A percentile compares a stretch with the other conserved stretches of the same genome.
phyloP scores from a whole-genome alignment of 2,797 vertebrate species.

The Hydrophis major region DNA sequence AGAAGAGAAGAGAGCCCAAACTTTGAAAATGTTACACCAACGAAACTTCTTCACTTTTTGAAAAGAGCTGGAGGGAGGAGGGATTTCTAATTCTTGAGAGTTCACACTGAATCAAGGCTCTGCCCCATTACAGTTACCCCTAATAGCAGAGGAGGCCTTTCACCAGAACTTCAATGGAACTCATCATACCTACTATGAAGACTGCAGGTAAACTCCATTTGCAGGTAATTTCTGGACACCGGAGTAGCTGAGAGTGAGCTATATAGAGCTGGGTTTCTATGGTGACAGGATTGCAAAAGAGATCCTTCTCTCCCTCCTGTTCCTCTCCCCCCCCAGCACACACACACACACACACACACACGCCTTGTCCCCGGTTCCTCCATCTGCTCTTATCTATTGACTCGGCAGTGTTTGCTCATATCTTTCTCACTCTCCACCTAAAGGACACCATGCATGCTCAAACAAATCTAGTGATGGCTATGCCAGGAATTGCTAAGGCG shows the following conservation, averaged over 20 bases:
- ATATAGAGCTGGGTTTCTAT: slow-evolving; percentile 61
- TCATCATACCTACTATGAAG: background rate
- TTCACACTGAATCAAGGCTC: background rate
- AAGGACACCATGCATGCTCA: rapidly evolving
- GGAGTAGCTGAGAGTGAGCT: slow-evolving; percentile 41
- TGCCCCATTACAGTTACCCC: background rate
- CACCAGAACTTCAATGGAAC: background rate
- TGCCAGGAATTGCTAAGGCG: background rate
- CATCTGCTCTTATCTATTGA: slow-evolving; percentile 60
- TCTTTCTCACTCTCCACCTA: slow-evolving; percentile 22
- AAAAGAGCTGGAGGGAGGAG: background rate
- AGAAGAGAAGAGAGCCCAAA: background rate
- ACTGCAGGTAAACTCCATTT: slow-evolving; percentile 47
- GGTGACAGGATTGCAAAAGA: slow-evolving; percentile 47
- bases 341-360: background rate
- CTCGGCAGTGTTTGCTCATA: slow-evolving; percentile 52
- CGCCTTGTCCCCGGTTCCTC: slow-evolving; percentile 35
- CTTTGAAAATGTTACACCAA: background rate
- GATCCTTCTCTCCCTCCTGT: background rate
- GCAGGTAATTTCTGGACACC: slow-evolving; percentile 36
- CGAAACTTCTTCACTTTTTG: background rate
- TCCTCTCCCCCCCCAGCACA: background rate
- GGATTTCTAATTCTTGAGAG: background rate
- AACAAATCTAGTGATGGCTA: rapidly evolving
- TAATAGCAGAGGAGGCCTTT: background rate